Conservation (phyloP, 2,113 vertebrate species). For the Marmota monax region DNA sequence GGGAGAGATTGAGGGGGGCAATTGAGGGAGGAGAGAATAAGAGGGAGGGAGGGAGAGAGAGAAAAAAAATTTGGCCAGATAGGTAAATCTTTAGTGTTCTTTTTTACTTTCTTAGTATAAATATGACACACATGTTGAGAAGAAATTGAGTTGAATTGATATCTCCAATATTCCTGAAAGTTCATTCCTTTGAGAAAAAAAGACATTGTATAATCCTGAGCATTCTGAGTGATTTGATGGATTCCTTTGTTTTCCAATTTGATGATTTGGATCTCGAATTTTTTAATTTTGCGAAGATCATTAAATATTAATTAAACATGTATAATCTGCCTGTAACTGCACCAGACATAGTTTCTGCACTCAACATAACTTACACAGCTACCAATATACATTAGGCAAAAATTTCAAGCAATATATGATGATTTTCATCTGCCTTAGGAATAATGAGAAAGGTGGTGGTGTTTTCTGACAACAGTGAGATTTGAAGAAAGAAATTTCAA, state of each 20-base stretch:
- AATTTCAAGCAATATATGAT: neutral
- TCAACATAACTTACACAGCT: neutral
- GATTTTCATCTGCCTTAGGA: neutral
- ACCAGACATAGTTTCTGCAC: neutral
- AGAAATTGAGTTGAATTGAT: neutral
- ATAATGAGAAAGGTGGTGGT: neutral
- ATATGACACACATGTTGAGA: neutral
- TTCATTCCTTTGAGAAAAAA: constrained; percentile 22
- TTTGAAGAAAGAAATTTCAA: neutral
- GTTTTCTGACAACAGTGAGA: neutral
- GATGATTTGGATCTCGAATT: neutral
- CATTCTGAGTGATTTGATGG: neutral
- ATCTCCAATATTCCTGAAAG: neutral
- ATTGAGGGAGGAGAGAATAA: too few species aligned
- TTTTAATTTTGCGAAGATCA: neutral
- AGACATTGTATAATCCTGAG: neutral
- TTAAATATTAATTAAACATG: neutral
- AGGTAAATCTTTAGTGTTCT: neutral
- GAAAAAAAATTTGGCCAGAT: neutral
- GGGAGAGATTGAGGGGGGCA: rapidly evolving
- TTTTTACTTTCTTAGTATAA: neutral
- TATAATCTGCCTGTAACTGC: neutral
- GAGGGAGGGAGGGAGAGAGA: too few species aligned
- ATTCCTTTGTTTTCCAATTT: neutral
- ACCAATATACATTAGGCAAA: too few species aligned